Evolutionary conservation across 2,797 vertebrate genomes (phyloP), one percentile per base, ranked within the genome.

Genomic region (Alauda arvensis): DNA sequence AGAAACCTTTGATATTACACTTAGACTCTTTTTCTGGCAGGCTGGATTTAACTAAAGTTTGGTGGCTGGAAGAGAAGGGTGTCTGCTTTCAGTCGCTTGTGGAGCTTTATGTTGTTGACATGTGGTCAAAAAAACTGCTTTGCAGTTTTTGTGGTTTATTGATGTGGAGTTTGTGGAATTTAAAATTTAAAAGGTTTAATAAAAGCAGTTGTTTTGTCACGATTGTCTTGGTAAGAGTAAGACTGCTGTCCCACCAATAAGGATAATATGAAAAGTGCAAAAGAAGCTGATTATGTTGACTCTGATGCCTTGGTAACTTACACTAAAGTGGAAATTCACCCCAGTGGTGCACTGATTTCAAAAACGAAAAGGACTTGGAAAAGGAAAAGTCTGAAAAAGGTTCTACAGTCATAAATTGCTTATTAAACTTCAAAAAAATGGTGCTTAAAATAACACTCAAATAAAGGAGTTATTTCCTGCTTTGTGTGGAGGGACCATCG

Each of bases 1-100:
- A 19, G 40, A 86, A 92, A 88, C 81, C 85, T 92, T 91, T 89
- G 87, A 92, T 93, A 94, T 45, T 79, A 74, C 34, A 23, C 51
- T 86, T 67, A 45, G 57, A n/a, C 43, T 70, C 33, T 67, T 77
- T 55, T 83, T 84, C 80, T 91, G 66, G n/a, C 0, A 0, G 60
- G 13, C 26, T 89, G 77, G 69, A 79, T 91, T 95, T 91, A 83
- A 74, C 40, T 57, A 1, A 79, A 83, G 37, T 74, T 89, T 29
- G 29, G 72, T 65, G 55, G 25, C 68, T 91, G 57, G 34, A 90
- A 67, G 21, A 87, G 33, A 74, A 74, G 61, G 68, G 59, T 18
- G 31, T 89, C 87, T 94, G 80, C 61, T 93, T 91, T 93, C 72
- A 66, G 71, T 89, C 0, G 0, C 2, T 70, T 67, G 9, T 75